A percentile compares a stretch with the other conserved stretches of the same genome.
Conservation (phyloP, 2,113 vertebrate species). For the Python bivittatus region DNA sequence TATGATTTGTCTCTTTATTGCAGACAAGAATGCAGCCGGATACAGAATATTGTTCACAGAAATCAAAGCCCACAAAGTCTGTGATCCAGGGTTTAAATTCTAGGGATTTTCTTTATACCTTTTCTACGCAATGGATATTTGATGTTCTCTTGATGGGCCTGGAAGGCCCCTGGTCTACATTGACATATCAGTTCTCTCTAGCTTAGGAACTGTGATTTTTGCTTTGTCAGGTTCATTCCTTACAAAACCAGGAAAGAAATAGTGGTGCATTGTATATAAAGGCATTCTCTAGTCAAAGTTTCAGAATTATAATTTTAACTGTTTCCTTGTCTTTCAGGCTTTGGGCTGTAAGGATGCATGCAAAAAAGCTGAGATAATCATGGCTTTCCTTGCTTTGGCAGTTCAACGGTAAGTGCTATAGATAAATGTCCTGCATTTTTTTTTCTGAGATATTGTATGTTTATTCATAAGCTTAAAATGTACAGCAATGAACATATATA, state of each 20-base stretch:
- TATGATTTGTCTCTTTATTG: not conserved
- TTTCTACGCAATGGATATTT: not conserved
- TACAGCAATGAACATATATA: not conserved
- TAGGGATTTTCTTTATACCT: not conserved
- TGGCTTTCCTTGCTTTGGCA: conserved; percentile 82
- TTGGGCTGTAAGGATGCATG: conserved; percentile 33
- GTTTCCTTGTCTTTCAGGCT: conserved; percentile 60
- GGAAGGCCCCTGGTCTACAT: not conserved
- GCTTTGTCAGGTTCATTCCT: not conserved
- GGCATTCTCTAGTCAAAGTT: not conserved
- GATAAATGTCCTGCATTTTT: not conserved
- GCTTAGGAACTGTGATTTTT: not conserved
- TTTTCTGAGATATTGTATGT: not conserved
- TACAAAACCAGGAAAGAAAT: not conserved
- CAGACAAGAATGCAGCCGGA: not conserved
- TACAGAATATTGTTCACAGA: not conserved
- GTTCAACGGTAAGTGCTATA: conserved; percentile 81
- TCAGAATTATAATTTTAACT: not conserved
- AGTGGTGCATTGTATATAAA: not conserved
- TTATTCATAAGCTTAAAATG: not conserved
- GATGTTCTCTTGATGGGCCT: not conserved
- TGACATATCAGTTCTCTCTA: not conserved
- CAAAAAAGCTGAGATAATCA: conserved; percentile 66
- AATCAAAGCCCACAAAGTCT: not conserved
- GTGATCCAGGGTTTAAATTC: not conserved